Percentiles rank a stretch among this genome's conserved stretches.
Evolutionary conservation across 2,113 vertebrate genomes (phyloP).

Genomic region (Pachypanchax playfairii): DNA sequence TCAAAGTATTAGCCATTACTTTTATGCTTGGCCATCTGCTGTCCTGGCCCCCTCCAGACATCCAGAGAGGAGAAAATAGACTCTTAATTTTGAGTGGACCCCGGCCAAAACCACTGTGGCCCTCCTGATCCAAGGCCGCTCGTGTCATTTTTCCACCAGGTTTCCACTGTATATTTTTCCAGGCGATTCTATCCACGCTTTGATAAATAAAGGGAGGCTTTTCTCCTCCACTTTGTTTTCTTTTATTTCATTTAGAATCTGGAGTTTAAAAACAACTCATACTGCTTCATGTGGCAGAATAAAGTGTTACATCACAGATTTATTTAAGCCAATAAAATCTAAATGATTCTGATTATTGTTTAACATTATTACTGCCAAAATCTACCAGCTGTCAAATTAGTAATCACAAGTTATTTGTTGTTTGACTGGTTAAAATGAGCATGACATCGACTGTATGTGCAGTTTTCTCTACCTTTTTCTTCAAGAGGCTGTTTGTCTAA

Average conservation of each 20-base stretch:
- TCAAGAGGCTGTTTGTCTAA: conserved; percentile 15
- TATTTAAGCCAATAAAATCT: background rate
- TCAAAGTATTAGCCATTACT: conserved; percentile 45
- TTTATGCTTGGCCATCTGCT: conserved; percentile 56
- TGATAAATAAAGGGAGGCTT: conserved; percentile 37
- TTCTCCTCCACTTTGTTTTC: conserved; percentile 23
- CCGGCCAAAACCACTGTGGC: conserved; percentile 64
- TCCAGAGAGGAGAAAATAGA: conserved; percentile 48
- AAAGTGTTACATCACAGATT: conserved; percentile 30
- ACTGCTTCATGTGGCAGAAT: too few species aligned
- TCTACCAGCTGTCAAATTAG: too few species aligned
- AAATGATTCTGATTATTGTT: too few species aligned
- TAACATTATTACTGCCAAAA: too few species aligned
- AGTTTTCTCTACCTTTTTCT: background rate
- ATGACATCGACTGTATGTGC: background rate
- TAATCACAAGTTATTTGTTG: background rate
- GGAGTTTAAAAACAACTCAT: conserved; percentile 29
- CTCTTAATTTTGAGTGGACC: conserved; percentile 59
- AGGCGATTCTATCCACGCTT: conserved; percentile 58
- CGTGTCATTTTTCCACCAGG: conserved; percentile 70
- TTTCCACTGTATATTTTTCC: conserved; percentile 71
- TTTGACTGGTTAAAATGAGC: background rate
- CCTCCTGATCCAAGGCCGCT: conserved; percentile 51
- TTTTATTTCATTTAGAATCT: conserved; percentile 40
- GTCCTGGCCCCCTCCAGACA: conserved; percentile 20